Evolutionary conservation across 2,797 vertebrate species (phyloP), one percentile per base, ranked within the genome.

Genomic region (Heliangelus exortis): DNA sequence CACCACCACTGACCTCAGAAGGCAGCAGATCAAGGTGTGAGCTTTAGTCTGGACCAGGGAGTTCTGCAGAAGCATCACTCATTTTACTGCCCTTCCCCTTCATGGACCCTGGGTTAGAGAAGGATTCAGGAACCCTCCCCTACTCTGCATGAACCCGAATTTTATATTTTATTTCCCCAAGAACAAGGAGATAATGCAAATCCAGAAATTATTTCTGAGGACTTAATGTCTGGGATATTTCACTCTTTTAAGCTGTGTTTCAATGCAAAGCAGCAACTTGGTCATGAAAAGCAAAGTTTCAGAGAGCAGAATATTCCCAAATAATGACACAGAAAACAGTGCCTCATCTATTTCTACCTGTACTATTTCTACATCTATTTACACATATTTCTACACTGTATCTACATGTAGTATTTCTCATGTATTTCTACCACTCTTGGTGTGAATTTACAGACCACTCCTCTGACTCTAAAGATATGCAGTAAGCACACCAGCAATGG

Each of bases 371-470:
- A 7, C 34, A 36, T 36, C 8, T 36, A 36, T 36, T 36, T 36
- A 36, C 34, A 36, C 8, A 9, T 36, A 36, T 36, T 36, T 36
- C 34, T 36, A 36, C 34, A 36, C 36, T 36, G 34, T 10, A 36
- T 10, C 8, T 36, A 8, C 34, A 36, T 36, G 34, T 36, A 36
- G 34, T 36, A 36, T 10, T 36, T 36, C 34, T 36, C 7, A 2
- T 3, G 8, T 21, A 36, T 28, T 7, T 36, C 23, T 11, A 50
- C n/a, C 29, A 19, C n/a, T 29, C 0, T 58, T 33, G 1, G 13
- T 10, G 12, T 22, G 20, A 21, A 34, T 65, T 82, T 55, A 43
- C n/a, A 45, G 68, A 72, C 41, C 55, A 22, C 15, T 51, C 63
- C 41, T 18, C 5, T 14, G 55, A 28, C 61, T 58, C 14, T 2